A percentile compares a stretch with the other conserved stretches of the same genome.
phyloP scores from a whole-genome alignment of 2,888 invertebrate genomes.

The Siphlonurus alternatus region DNA sequence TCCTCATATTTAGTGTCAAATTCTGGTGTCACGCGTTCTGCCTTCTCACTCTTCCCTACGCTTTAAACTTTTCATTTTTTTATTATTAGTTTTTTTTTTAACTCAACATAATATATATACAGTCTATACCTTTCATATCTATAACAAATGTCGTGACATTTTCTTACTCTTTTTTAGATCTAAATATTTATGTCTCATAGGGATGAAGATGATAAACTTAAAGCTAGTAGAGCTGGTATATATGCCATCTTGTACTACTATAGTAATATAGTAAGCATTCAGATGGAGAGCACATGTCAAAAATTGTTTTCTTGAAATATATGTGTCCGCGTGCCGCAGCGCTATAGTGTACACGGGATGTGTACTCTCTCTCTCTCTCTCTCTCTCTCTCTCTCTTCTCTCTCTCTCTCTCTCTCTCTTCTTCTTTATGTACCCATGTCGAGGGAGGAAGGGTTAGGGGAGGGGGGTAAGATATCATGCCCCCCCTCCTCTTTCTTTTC shows the following conservation, averaged over 20 bases:
- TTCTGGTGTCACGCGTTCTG: background rate
- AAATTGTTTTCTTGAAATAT: background rate
- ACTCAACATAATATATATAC: too few relatives aligned
- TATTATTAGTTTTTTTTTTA: too few relatives aligned
- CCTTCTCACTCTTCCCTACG: too few relatives aligned
- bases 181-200: background rate
- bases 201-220: background rate
- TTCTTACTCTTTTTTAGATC: background rate
- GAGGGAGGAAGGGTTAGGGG: background rate
- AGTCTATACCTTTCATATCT: background rate
- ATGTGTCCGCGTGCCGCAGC: background rate
- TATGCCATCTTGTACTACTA: background rate
- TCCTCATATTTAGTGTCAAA: background rate
- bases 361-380: background rate
- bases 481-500: background rate
- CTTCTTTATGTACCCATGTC: background rate
- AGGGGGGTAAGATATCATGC: too few relatives aligned
- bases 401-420: background rate
- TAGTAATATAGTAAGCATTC: background rate
- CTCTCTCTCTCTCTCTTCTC: background rate
- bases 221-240: background rate
- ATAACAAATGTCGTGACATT: conserved; percentile 3
- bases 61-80: too few relatives aligned
- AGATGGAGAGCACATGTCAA: background rate
- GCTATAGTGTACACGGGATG: background rate